Conservation (phyloP, 2,888 invertebrate species). For the Andrena minutula region DNA sequence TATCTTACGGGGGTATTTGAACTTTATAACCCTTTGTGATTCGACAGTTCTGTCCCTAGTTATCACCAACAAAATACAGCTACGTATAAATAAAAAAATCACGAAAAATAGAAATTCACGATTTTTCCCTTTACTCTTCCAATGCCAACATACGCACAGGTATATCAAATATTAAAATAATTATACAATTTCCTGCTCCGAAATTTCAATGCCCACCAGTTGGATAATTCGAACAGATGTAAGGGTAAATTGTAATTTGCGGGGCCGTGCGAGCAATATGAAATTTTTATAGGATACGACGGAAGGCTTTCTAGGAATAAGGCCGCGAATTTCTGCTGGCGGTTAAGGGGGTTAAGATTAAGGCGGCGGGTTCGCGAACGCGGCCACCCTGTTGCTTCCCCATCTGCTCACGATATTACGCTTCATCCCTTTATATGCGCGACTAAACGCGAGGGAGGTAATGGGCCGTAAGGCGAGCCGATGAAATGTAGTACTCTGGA, state of each 20-base stretch:
- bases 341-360: neutral
- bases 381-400: slow-evolving; percentile 37
- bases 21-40: too few relatives aligned
- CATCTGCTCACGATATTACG: slow-evolving; percentile 33
- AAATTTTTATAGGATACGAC: neutral
- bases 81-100: too few relatives aligned
- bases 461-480: slow-evolving; percentile 30
- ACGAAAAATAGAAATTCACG: too few relatives aligned
- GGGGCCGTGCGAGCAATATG: neutral
- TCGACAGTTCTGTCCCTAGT: too few relatives aligned
- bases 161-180: neutral
- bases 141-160: neutral
- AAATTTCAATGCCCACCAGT: neutral
- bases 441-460: slow-evolving; percentile 28
- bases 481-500: slow-evolving; percentile 14
- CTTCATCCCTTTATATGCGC: slow-evolving; percentile 22
- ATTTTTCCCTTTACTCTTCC: too few relatives aligned
- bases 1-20: too few relatives aligned
- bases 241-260: neutral
- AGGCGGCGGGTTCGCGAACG: slow-evolving; percentile 11
- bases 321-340: neutral
- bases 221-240: neutral
- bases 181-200: neutral
- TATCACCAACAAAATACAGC: too few relatives aligned
- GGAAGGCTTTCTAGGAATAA: neutral